These are phyloP conservation scores for Sinocyclocheilus grahami DNA, from an alignment of 2,113 vertebrate genomes.

Conservation along the genomic window DNA sequence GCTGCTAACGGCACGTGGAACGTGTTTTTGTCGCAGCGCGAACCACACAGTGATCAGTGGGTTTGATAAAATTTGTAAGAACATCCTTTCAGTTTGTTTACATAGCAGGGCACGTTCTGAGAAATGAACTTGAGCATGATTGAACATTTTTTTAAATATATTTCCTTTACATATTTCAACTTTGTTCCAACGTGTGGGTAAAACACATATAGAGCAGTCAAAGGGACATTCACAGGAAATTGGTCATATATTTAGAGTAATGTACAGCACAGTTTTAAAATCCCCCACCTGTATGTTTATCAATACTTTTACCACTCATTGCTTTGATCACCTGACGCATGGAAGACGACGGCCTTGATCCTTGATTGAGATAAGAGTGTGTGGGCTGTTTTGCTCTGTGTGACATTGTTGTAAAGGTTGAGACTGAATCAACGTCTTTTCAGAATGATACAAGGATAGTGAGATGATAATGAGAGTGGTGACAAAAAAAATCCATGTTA, in stretches of 20 bases:
- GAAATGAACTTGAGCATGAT: neutral
- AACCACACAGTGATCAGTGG: slow-evolving; percentile 9
- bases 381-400: slow-evolving; percentile 23
- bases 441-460: neutral
- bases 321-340: slow-evolving; percentile 42
- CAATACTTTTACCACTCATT: slow-evolving; percentile 12
- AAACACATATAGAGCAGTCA: neutral
- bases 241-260: neutral
- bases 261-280: slow-evolving; percentile 26
- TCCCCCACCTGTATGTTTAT: slow-evolving; percentile 45
- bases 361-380: slow-evolving; percentile 27
- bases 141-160: no score
- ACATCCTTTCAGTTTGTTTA: slow-evolving; percentile 16
- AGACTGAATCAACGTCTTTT: slow-evolving; percentile 18
- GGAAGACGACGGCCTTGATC: slow-evolving; percentile 28
- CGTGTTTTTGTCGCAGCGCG: neutral
- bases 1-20: neutral
- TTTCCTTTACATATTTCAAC: neutral
- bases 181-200: neutral
- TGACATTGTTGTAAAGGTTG: slow-evolving; percentile 3
- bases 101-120: neutral
- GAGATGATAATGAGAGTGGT: neutral
- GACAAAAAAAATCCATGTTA: no score
- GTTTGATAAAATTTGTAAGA: slow-evolving; percentile 18
- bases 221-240: slow-evolving; percentile 41